phyloP scores from a whole-genome alignment of 2,113 vertebrate species.

The Apus apus region DNA sequence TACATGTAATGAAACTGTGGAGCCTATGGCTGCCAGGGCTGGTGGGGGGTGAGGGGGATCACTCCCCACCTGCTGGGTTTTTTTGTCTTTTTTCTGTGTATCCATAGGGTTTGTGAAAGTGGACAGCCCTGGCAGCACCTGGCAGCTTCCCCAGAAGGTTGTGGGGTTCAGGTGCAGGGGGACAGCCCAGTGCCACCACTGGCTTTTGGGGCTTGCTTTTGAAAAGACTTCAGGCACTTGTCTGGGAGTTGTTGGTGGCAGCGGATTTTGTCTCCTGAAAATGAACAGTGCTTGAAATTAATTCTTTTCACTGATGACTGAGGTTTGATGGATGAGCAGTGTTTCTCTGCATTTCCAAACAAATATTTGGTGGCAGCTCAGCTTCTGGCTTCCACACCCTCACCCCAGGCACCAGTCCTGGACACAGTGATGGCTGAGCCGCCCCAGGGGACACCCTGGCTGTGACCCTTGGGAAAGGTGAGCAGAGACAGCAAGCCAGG shows the following conservation, averaged over 20 bases:
- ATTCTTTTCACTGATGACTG: neutral
- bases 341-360: neutral
- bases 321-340: conserved; percentile 12
- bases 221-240: neutral
- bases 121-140: neutral
- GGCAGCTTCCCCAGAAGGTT: neutral
- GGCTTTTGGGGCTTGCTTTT: neutral
- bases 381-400: neutral
- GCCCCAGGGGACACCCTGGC: neutral
- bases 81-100: neutral
- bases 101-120: neutral
- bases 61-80: neutral
- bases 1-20: neutral
- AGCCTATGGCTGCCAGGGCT: neutral
- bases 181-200: neutral
- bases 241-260: neutral
- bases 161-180: neutral
- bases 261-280: neutral
- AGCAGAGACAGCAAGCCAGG: neutral
- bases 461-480: neutral
- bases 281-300: conserved; percentile 40
- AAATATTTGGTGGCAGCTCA: neutral
- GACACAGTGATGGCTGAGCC: neutral
- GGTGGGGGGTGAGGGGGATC: neutral
- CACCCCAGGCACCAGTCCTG: accelerated